Percentiles rank a stretch among this genome's conserved stretches.
phyloP scores from a whole-genome alignment of 1,140 invertebrate species.

The Drosophila simulans region DNA sequence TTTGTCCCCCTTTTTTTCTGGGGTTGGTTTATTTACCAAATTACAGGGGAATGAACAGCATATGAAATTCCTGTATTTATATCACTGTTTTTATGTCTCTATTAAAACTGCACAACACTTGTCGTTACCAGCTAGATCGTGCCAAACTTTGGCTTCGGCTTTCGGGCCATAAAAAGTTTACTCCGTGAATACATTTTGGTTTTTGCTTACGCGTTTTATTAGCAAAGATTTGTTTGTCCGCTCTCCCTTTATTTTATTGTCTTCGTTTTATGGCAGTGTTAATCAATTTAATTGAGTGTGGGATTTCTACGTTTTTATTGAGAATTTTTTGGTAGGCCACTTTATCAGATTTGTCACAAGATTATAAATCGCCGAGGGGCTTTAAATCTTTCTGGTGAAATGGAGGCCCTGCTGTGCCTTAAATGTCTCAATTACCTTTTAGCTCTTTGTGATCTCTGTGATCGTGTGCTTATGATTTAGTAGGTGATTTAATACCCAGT shows the following conservation, averaged over 20 bases:
- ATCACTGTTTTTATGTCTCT: constrained; percentile 58
- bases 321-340: constrained; percentile 15
- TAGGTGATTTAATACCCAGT: constrained; percentile 20
- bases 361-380: constrained; percentile 3
- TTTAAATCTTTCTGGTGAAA: constrained; percentile 9
- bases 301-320: constrained; percentile 25
- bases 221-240: constrained; percentile 57
- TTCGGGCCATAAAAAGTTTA: constrained; percentile 45
- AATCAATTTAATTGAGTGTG: constrained; percentile 67
- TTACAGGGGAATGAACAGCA: constrained; percentile 22
- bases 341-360: constrained; percentile 32
- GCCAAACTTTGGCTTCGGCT: constrained; percentile 42
- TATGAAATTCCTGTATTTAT: constrained; percentile 56
- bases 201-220: constrained; percentile 50
- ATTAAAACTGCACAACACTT: constrained; percentile 68
- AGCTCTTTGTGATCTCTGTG: constrained; percentile 3
- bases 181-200: constrained; percentile 17
- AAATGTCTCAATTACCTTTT: constrained; percentile 50
- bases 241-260: constrained; percentile 30
- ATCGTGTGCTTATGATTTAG: constrained; percentile 12
- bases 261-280: constrained; percentile 53
- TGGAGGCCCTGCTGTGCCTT: constrained; percentile 29
- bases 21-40: constrained; percentile 17
- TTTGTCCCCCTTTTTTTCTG: constrained; percentile 29
- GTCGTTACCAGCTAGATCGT: constrained; percentile 45